These are phyloP conservation scores for Acipenser oxyrinchus DNA, from an alignment of 2,797 vertebrate species.

Conservation along the genomic window DNA sequence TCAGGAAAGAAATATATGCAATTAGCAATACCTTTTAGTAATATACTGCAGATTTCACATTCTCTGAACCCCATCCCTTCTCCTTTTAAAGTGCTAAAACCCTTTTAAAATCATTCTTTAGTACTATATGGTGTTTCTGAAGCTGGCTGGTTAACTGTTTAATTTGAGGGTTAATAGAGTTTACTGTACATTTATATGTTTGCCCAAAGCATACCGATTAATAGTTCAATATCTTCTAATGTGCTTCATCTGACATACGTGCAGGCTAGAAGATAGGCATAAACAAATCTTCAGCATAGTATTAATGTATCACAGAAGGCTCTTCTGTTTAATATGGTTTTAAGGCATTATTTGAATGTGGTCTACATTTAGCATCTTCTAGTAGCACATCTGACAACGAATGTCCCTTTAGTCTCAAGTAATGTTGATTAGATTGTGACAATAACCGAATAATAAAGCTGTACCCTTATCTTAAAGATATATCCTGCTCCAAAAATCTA, in stretches of 20 bases:
- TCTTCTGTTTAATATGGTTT: slow-evolving; percentile 21
- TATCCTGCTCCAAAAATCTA: no score
- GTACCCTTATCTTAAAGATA: no score
- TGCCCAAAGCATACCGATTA: slow-evolving; percentile 70
- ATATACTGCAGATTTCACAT: slow-evolving; percentile 49
- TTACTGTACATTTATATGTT: slow-evolving; percentile 66
- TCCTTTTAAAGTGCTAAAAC: no score
- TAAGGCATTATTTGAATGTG: slow-evolving; percentile 16
- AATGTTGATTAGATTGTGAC: slow-evolving; percentile 49
- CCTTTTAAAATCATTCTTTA: no score
- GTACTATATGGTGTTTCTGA: slow-evolving; percentile 8
- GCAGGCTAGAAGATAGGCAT: slow-evolving; percentile 50
- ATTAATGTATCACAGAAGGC: background rate
- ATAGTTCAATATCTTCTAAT: slow-evolving; percentile 69
- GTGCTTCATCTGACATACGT: slow-evolving; percentile 53
- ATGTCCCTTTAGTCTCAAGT: slow-evolving; percentile 49
- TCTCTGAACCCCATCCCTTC: slow-evolving; percentile 33
- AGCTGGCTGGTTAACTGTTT: slow-evolving; percentile 60
- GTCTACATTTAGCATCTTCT: slow-evolving; percentile 14
- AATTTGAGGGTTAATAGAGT: slow-evolving; percentile 70
- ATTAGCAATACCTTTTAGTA: slow-evolving; percentile 50
- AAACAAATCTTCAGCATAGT: slow-evolving; percentile 45
- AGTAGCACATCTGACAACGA: slow-evolving; percentile 38
- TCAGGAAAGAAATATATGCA: slow-evolving; percentile 44
- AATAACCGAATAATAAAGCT: slow-evolving; percentile 25